Evolutionary conservation across 2,888 invertebrate genomes (phyloP).

Genomic region (Sthenelais limicola): DNA sequence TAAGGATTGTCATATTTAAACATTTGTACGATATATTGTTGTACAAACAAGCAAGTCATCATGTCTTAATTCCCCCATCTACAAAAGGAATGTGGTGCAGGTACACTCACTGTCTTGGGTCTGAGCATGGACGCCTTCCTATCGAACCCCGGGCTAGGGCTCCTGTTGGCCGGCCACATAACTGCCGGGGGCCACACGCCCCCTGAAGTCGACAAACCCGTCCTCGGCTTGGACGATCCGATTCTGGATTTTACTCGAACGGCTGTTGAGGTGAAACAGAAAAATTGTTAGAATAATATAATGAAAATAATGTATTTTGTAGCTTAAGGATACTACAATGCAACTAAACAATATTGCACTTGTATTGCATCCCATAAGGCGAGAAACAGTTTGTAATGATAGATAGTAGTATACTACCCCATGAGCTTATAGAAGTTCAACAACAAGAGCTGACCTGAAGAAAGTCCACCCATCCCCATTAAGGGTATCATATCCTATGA

Average conservation of each 20-base stretch:
- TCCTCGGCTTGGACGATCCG: constrained; percentile 44
- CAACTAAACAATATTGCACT: no score
- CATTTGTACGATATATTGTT: no score
- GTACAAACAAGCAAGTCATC: no score
- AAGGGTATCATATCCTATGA: no score
- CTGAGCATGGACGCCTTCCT: constrained; percentile 55
- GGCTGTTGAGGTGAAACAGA: background rate
- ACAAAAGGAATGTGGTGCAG: background rate
- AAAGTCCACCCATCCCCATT: no score
- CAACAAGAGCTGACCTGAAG: no score
- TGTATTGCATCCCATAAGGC: no score
- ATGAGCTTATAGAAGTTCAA: no score
- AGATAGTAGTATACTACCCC: no score
- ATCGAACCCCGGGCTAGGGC: constrained; percentile 59
- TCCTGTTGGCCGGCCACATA: constrained; percentile 62
- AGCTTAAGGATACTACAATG: background rate
- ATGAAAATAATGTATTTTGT: background rate
- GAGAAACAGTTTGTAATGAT: no score
- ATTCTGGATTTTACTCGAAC: constrained; percentile 17
- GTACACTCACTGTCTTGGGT: constrained; percentile 66
- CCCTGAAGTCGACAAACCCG: constrained; percentile 49
- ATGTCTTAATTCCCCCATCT: background rate
- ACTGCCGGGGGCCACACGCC: constrained; percentile 60
- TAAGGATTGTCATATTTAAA: no score
- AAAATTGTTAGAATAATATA: background rate